Evolutionary conservation across 92 coral and sea anemone species (phyloP), one percentile per base, ranked within the genome.

Genomic region (Actinostola sp.): DNA sequence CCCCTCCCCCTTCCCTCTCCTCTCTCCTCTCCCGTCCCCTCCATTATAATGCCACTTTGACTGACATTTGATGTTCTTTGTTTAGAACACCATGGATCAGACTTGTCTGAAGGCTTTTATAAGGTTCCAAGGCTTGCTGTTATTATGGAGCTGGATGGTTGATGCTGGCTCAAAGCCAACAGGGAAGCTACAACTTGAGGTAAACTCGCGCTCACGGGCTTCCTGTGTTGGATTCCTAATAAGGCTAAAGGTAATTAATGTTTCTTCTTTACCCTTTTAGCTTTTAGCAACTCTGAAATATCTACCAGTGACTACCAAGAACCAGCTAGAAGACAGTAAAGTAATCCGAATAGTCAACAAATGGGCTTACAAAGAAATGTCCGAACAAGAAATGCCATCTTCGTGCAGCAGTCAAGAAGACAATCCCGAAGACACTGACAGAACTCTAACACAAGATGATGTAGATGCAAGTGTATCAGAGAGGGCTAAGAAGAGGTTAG

Each of bases 101-200:
- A 84, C 88, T 10, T 95, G 97, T 67, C 63, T 95, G 54, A 92
- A 77, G 63, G 93, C 84, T 23, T 91, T 95, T 48, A 73, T 95
- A 12, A 76, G 92, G 57, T 95, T 56, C 64, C 99, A 95, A 76
- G 99, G 99, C n/a, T 72, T 95, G 70, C 89, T 97, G 0, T 72
- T 95, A 16, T 56, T 95, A 21, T 95, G 99, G 99, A 95, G 99
- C 36, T 95, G 99, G 99, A 95, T 95, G 99, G 90, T 95, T 46
- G 99, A 95, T 74, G 95, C 93, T 61, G 97, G 99, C 55, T 91
- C 84, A 32, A 95, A 92, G 42, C 88, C 89, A 0, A 84, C 58
- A 13, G 76, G 75, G 10, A 89, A 79, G 49, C 80, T 95, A n/a
- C 92, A 88, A 69, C 71, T 65, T 48, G 92, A 89, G 95, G 99